phyloP scores from a whole-genome alignment of 2,888 invertebrate genomes.

The Eupithecia subfuscata region DNA sequence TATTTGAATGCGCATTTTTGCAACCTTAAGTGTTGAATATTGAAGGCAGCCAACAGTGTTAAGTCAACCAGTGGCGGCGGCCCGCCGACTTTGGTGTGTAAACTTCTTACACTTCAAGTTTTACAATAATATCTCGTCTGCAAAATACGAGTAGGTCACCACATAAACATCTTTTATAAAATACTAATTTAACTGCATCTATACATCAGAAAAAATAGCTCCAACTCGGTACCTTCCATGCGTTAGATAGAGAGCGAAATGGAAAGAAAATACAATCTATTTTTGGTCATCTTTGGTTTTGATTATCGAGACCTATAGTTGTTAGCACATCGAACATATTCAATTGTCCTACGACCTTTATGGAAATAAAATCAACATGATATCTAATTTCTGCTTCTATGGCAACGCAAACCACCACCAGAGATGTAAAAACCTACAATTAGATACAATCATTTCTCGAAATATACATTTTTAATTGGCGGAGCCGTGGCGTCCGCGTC shows the following conservation, averaged over 20 bases:
- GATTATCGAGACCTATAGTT: not conserved
- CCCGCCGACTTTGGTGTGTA: not conserved
- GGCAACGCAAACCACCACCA: not conserved
- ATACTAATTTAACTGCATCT: not conserved
- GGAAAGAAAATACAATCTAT: not conserved
- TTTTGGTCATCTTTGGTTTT: not conserved
- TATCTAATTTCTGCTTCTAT: not conserved
- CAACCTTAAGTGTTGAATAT: not conserved
- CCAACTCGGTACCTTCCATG: not conserved
- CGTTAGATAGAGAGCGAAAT: not conserved
- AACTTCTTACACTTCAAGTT: not conserved
- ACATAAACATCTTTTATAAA: not conserved
- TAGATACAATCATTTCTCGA: not conserved
- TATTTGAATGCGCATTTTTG: too few relatives aligned
- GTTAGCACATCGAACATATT: not conserved
- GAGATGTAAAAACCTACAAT: not conserved
- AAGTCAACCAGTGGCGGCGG: not conserved
- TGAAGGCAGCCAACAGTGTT: not conserved
- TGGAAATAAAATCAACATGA: not conserved
- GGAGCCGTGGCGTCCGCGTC: slow-evolving; percentile 16
- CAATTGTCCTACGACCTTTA: not conserved
- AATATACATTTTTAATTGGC: not conserved
- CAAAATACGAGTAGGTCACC: not conserved
- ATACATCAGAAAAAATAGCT: not conserved
- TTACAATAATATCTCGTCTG: not conserved